Base-by-base conservation (phyloP, 2,888 invertebrate genomes). In the Ormyrus pomaceus region DNA sequence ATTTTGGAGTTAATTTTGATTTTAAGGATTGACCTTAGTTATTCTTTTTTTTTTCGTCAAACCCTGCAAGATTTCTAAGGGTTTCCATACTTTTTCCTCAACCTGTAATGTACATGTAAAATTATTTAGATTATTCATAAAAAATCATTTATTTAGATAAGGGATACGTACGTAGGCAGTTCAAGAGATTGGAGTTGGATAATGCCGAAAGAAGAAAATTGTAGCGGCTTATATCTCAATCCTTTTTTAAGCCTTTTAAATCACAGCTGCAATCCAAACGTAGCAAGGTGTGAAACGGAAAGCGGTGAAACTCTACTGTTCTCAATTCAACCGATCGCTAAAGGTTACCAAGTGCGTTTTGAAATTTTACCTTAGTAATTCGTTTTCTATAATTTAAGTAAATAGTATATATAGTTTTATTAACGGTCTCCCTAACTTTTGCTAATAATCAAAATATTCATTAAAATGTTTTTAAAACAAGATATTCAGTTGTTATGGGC, bases 211-310 rank as follows among this genome's bases (percentile, higher is more conserved):
- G 82, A 82, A 45, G 66, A 70, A 11, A 61, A 73, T n/a, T 64
- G 77, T 11, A 68, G 68, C 4, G 82, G 79, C 6, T 9, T 77
- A 7, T 79, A 79, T 46, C 58, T 82, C 10, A 77, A 4, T 2
- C 74, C 79, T 4, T 79, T 73, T 55, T 19, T 79, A 34, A 70
- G 77, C 46, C 73, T 82, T 48, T 19, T 79, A 9, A 82, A 82
- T 70, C 82, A 82, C 61, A 82, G 82, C 19, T 82, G 82, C 56
- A 10, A 51, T 66, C 79, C 82, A 8, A 82, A 82, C 34, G 70
- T 77, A 6, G 61, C 70, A 0, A 79, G 50, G n/a, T 79, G 79
- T 48, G 77, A 82, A 50, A 74, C 53, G 13, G 59, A 51, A 7
- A 62, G 77, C 58, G 45, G 70, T 6, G n/a, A 9, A 45, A 82